Base-by-base conservation (phyloP, 2,888 invertebrate genomes). In the Perizoma affinitatum region DNA sequence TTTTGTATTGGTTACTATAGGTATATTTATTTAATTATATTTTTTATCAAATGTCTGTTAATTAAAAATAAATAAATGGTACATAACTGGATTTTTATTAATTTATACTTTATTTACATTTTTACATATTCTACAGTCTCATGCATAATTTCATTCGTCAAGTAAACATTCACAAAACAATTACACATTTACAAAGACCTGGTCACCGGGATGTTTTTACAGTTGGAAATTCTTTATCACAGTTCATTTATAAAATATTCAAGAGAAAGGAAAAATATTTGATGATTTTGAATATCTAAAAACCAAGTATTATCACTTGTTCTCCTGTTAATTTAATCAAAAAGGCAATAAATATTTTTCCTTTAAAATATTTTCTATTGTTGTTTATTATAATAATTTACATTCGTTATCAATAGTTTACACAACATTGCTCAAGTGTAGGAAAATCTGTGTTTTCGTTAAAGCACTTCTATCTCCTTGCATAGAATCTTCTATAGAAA, bases 401-500 rank as follows among this genome's bases (percentile, higher is more conserved):
- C 0, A 0, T 5, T 11, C 5, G 6, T 11, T 43, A 43, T 43
- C 41, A 51, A 22, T 55, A 51, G 50, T 33, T 51, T 56, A 44
- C 35, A 54, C n/a, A 54, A 11, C 48, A 44, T n/a, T 49, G 36
- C 2, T 38, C 36, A 44, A 10, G 4, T 11, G 4, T 44, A 9
- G 40, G 11, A 38, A 48, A 22, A 22, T 46, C 47, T 8, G 35
- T 42, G 6, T n/a, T 51, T 58, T 66, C 69, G 57, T 72, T 43
- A 54, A 54, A 49, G 66, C 51, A 66, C 66, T 65, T n/a, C n/a
- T 80, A 77, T 72, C 76, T 74, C 68, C 77, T 73, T 65, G 70
- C 65, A 67, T 77, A 82, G 50, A 79, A 69, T 65, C 78, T 75
- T 73, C 77, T 73, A 70, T 79, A 79, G 71, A 71, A 78, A 66